Evolutionary conservation across 2,797 vertebrate genomes (phyloP).

Genomic region (Megalops cyprinoides): DNA sequence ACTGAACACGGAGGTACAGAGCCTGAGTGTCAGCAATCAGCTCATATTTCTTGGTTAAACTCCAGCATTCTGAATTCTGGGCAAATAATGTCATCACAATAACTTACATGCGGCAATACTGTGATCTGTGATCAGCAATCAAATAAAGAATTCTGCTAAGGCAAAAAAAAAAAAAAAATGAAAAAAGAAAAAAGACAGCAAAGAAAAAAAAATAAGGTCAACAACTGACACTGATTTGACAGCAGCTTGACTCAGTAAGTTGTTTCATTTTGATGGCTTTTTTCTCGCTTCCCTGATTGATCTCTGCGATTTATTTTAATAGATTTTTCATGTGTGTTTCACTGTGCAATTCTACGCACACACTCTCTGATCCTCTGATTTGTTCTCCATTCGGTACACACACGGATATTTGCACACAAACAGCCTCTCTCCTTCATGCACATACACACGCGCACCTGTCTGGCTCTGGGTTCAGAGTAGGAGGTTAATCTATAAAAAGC

Average conservation of each 20-base stretch:
- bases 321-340: no score
- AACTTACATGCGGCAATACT: neutral
- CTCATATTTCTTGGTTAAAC: neutral
- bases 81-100: neutral
- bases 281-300: neutral
- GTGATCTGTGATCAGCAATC: neutral
- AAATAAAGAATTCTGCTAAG: no score
- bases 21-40: neutral
- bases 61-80: no score
- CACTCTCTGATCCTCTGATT: no score
- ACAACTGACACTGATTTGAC: neutral
- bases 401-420: neutral
- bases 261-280: constrained; percentile 18
- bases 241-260: neutral
- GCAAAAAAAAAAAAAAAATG: no score
- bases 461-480: neutral
- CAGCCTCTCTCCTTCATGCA: neutral
- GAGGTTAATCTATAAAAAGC: neutral
- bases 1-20: neutral
- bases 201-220: neutral
- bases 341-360: no score
- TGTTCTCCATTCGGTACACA: no score
- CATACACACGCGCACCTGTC: neutral
- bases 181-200: neutral
- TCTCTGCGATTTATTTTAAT: neutral